phyloP scores from a whole-genome alignment of 2,888 invertebrate genomes.

The Cyaniris semiargus region DNA sequence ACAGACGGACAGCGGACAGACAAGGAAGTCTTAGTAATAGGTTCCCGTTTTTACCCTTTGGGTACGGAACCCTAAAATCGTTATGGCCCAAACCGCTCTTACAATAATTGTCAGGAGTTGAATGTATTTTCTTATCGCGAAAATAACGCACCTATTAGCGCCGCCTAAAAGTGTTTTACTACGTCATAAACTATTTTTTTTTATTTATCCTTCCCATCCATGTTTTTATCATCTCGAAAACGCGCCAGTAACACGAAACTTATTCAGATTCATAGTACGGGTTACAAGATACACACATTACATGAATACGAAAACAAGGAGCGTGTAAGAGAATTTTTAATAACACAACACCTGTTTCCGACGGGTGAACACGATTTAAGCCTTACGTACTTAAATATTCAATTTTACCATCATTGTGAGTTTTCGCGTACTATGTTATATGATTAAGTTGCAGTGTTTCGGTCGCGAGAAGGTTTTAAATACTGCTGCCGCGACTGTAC shows the following conservation, averaged over 20 bases:
- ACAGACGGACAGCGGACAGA: too few species aligned
- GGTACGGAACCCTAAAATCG: too few species aligned
- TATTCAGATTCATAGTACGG: background rate
- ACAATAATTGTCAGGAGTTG: too few species aligned
- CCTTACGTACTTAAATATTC: background rate
- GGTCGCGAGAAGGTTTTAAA: background rate
- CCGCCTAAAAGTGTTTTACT: too few species aligned
- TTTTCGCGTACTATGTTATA: background rate
- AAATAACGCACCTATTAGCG: too few species aligned
- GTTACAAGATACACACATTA: background rate
- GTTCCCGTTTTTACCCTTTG: too few species aligned
- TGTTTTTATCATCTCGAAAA: background rate
- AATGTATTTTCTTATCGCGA: too few species aligned
- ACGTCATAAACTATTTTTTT: too few species aligned
- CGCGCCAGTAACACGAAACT: background rate
- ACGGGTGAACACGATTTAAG: background rate
- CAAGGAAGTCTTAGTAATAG: too few species aligned
- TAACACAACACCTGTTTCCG: background rate
- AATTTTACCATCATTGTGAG: background rate
- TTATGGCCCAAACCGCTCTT: too few species aligned
- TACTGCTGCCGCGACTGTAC: background rate
- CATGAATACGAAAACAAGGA: background rate
- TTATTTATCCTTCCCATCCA: too few species aligned
- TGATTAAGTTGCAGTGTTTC: background rate
- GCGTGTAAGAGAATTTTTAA: background rate